phyloP scores from a whole-genome alignment of 1,140 invertebrate genomes.

The Drosophila novamexicana region DNA sequence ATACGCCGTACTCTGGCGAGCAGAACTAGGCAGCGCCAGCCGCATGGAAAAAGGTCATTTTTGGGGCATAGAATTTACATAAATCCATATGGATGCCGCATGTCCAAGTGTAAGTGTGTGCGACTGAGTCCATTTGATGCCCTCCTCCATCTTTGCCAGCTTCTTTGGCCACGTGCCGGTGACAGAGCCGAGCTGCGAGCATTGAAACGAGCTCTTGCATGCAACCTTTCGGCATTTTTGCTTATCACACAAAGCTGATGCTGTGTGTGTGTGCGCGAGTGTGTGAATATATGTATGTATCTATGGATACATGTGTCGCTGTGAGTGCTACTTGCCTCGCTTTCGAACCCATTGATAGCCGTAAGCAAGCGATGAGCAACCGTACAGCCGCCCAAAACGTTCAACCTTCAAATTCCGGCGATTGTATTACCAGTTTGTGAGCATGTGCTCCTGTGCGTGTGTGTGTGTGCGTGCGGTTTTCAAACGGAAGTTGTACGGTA shows the following conservation, averaged over 20 bases:
- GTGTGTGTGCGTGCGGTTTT: constrained; percentile 67
- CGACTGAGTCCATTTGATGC: constrained; percentile 64
- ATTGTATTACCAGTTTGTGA: constrained; percentile 38
- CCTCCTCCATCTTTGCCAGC: constrained; percentile 32
- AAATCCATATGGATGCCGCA: constrained; percentile 81
- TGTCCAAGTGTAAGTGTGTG: constrained; percentile 44
- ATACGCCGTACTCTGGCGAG: constrained; percentile 2
- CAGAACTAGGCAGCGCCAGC: constrained; percentile 30
- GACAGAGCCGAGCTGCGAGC: constrained; percentile 31
- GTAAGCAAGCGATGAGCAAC: constrained; percentile 35
- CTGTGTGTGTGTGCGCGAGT: constrained; percentile 2
- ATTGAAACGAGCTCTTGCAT: constrained; percentile 36
- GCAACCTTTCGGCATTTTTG: constrained; percentile 56
- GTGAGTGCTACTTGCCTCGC: constrained; percentile 19
- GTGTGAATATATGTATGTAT: constrained; percentile 16
- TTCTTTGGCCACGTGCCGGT: constrained; percentile 52
- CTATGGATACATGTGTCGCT: constrained; percentile 20
- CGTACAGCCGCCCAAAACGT: constrained; percentile 33
- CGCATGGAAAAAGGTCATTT: constrained; percentile 78
- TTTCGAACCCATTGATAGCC: constrained; percentile 66
- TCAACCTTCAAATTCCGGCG: constrained; percentile 47
- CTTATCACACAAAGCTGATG: constrained; percentile 33
- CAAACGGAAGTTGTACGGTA: constrained; percentile 69
- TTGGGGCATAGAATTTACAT: constrained; percentile 83
- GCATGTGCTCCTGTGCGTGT: constrained; percentile 11